A percentile compares a stretch with the other conserved stretches of the same genome.
phyloP scores from a whole-genome alignment of 2,888 invertebrate species.

The Ophion obscuratus region DNA sequence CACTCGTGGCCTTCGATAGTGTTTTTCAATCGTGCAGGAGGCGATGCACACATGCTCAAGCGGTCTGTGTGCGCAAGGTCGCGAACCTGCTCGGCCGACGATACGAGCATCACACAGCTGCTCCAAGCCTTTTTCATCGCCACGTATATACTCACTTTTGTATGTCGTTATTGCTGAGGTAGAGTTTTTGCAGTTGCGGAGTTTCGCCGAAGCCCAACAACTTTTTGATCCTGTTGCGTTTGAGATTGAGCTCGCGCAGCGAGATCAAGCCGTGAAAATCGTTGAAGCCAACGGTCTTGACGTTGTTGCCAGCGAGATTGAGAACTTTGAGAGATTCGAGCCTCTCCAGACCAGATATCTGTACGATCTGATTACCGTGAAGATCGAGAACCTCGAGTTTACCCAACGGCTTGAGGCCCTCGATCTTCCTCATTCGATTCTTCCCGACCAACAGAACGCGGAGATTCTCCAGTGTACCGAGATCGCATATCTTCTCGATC shows the following conservation, averaged over 20 bases:
- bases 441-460: constrained; percentile 96
- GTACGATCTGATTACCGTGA: constrained; percentile 95
- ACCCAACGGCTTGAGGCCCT: constrained; percentile 89
- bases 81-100: too few relatives aligned
- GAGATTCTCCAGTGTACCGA: constrained; percentile 91
- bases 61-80: too few relatives aligned
- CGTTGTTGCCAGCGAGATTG: constrained; percentile 96
- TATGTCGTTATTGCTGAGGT: constrained; percentile 93
- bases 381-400: constrained; percentile 96
- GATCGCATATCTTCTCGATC: constrained; percentile 92
- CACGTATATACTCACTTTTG: constrained; percentile 85
- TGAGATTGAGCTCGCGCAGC: constrained; percentile 94
- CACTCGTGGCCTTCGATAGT: too few relatives aligned
- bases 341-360: constrained; percentile 89
- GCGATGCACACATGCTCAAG: too few relatives aligned
- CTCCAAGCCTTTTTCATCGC: too few relatives aligned
- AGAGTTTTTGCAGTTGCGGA: constrained; percentile 91
- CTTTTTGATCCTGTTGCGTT: constrained; percentile 93
- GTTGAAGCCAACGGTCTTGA: constrained; percentile 90
- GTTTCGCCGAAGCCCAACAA: constrained; percentile 92
- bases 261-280: constrained; percentile 92
- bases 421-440: constrained; percentile 93
- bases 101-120: too few relatives aligned
- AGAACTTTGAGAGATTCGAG: constrained; percentile 93
- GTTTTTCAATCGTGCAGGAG: too few relatives aligned